Base-by-base conservation (phyloP, 2,113 vertebrate genomes). In the Brachionichthys hirsutus region DNA sequence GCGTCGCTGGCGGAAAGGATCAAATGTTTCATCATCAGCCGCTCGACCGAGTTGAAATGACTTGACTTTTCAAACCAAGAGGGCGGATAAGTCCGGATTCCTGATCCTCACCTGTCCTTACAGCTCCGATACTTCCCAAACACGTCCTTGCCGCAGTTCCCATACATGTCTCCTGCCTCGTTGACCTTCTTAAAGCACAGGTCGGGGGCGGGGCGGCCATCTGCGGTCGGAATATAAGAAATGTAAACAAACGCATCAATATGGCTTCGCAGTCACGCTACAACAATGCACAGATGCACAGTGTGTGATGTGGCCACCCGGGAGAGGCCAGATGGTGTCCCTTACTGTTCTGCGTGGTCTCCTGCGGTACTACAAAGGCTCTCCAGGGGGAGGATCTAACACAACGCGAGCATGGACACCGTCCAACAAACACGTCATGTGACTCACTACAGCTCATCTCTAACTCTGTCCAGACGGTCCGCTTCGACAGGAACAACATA, bases 141-240 rank as follows among this genome's bases (percentile, higher is more conserved):
- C 44, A 89, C 69, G 83, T 98, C 93, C 85, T 95, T 98, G 40
- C 97, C 97, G 62, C 97, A 99, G 91, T 99, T 99, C 12, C 97
- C 97, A 0, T 88, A 99, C 62, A 90, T 76, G 87, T 98, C 94
- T 7, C 97, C 97, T 0, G 97, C 96, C 10, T 86, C 86, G 14
- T 99, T 99, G 41, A 99, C 95, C 66, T 81, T 89, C 87, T 91
- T 91, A 7, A 98, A 99, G 81, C 97, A 99, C 74, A 90, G 55
- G 0, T 97, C 94, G 12, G 94, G 94, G 22, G 95, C 96, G 9
- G 92, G 85, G 15, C 53, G 85, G 14, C 94, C 94, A 82, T 94
- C 96, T 98, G 70, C 24, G 20, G 84, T 40, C n/a, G 4, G 6
- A 61, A 1, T 7, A 54, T 4, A 56, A 36, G 69, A 42, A 58